Percentiles rank a stretch among this genome's conserved stretches.
Evolutionary conservation across 2,888 invertebrate genomes (phyloP).

Genomic region (Caenorhabditis auriculariae): DNA sequence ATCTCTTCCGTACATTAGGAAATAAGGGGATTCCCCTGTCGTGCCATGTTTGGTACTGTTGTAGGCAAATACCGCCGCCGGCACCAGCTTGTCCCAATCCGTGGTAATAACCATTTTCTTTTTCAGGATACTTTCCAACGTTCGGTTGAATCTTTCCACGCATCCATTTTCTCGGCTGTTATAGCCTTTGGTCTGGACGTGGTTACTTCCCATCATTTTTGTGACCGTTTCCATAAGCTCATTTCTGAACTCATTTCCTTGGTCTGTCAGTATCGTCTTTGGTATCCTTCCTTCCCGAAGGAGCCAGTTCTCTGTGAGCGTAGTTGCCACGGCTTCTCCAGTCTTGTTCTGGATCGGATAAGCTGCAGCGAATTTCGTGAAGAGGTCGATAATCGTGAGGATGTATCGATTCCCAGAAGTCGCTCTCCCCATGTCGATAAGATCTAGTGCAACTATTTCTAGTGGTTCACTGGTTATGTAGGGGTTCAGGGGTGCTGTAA

Average conservation of each 20-base stretch:
- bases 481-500: conserved; percentile 10
- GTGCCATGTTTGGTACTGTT: conserved; percentile 16
- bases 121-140: conserved; percentile 10
- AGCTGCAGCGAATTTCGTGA: conserved; percentile 14
- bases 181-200: conserved; percentile 15
- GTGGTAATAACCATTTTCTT: conserved; percentile 4
- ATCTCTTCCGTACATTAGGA: conserved; percentile 20
- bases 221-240: neutral
- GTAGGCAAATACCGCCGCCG: conserved; percentile 26
- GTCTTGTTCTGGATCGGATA: conserved; percentile 14
- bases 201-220: conserved; percentile 4
- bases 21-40: conserved; percentile 21
- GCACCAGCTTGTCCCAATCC: conserved; percentile 27
- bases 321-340: conserved; percentile 11
- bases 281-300: conserved; percentile 4
- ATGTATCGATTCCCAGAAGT: conserved; percentile 14
- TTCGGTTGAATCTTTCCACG: conserved; percentile 19
- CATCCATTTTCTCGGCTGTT: conserved; percentile 29
- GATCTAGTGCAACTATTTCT: conserved; percentile 12
- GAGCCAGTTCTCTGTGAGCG: conserved; percentile 7
- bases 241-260: conserved; percentile 10
- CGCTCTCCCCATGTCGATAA: conserved; percentile 13
- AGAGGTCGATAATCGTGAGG: conserved; percentile 17
- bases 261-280: conserved; percentile 2
- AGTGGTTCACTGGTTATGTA: conserved; percentile 1